phyloP scores from a whole-genome alignment of 2,797 vertebrate genomes.

The Anguilla pacifica region DNA sequence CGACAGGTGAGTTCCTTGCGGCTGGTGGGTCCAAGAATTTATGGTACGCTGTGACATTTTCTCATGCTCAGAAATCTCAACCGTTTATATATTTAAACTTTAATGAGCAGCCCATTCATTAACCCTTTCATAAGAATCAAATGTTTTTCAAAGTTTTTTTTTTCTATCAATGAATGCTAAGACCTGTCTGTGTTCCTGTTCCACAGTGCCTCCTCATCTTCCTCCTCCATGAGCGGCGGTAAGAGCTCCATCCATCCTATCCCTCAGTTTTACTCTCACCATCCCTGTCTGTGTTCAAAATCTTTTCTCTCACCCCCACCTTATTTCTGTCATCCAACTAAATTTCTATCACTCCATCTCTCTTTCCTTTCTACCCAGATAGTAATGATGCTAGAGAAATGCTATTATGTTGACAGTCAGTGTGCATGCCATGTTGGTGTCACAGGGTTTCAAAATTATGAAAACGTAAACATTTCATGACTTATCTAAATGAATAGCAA shows the following conservation, averaged over 20 bases:
- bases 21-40: background rate
- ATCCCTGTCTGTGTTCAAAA: background rate
- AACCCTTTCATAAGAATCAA: background rate
- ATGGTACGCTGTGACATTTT: background rate
- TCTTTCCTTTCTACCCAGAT: background rate
- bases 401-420: background rate
- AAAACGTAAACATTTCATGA: background rate
- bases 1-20: background rate
- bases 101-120: no score
- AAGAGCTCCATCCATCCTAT: background rate
- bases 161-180: background rate
- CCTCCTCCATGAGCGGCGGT: background rate
- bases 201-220: background rate
- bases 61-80: background rate
- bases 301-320: background rate
- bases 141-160: background rate
- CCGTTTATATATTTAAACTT: no score
- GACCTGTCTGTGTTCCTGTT: background rate
- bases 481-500: background rate
- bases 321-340: background rate
- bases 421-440: background rate
- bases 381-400: background rate
- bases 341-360: background rate
- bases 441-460: background rate
- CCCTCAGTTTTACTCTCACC: background rate